Evolutionary conservation across 2,113 vertebrate species (phyloP), one percentile per base, ranked within the genome.

Genomic region (Pygoscelis antarcticus): DNA sequence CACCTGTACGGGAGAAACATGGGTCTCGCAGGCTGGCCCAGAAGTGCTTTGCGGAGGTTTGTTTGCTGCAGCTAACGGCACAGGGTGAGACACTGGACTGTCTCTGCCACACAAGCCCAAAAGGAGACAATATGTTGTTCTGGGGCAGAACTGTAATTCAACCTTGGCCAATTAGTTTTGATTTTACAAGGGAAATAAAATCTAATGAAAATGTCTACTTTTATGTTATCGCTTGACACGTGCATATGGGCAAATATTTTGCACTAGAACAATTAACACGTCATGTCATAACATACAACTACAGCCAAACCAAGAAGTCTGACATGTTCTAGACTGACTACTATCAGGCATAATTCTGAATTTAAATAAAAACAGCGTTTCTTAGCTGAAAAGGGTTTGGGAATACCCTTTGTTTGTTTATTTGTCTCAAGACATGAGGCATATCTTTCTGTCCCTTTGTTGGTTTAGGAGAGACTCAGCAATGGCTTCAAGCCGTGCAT

Each of bases 21-120:
- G 13, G 60, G n/a, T 9, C 55, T 5, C 27, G 12, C 7, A 1
- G 36, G 2, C 1, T 14, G 44, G 68, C 76, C 70, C 70, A 15
- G 13, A 32, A 55, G 26, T 2, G 36, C 58, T 52, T 20, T 34
- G 82, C 23, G 6, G 66, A 65, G 68, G 38, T 80, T 13, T 74
- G 38, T 80, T 13, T 74, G 36, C 0, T 29, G 62, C 51, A 19
- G 40, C 38, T 46, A 32, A 6, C 36, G 61, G 68, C 51, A 21
- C 55, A 7, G 79, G 38, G 25, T 12, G 54, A 29, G 42, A 40
- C 65, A 38, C 38, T 1, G 6, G 22, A 2, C 52, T 20, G 49
- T 9, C 58, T 38, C 36, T 40, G 51, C 54, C 49, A 21, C 26
- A 3, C 23, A 9, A 13, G 6, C 34, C 52, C 1, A 0, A 3